Conservation (phyloP, 2,113 vertebrate species). For the Cichladusa arquata region DNA sequence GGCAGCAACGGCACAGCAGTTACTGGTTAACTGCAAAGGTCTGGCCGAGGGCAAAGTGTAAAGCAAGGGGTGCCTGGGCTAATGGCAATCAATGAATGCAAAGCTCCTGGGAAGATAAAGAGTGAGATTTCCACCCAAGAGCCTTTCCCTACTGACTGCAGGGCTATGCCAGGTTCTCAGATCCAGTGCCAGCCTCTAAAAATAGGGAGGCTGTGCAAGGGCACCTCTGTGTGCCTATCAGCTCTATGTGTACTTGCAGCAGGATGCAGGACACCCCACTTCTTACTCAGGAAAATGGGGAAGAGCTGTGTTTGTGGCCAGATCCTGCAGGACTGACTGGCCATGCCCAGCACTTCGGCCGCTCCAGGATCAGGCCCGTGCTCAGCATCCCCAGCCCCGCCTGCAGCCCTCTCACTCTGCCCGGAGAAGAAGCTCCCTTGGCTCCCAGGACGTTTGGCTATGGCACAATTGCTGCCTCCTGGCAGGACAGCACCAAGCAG, state of each 20-base stretch:
- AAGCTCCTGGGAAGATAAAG: background rate
- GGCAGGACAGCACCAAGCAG: background rate
- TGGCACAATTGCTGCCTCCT: fast-evolving
- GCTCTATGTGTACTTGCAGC: fast-evolving
- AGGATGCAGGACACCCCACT: background rate
- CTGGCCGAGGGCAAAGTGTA: slow-evolving; percentile 10
- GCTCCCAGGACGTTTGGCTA: fast-evolving
- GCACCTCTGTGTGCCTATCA: background rate
- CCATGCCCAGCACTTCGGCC: fast-evolving
- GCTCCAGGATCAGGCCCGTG: background rate
- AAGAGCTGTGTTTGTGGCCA: fast-evolving
- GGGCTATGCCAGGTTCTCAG: background rate
- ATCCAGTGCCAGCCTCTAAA: background rate
- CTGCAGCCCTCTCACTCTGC: fast-evolving
- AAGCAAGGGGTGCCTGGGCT: fast-evolving
- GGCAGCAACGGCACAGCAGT: fast-evolving
- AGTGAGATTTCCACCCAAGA: background rate
- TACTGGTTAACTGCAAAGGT: slow-evolving; percentile 38
- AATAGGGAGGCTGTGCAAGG: background rate
- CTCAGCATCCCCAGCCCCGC: background rate
- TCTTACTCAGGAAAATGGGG: background rate
- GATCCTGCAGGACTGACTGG: background rate
- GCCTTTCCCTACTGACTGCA: background rate
- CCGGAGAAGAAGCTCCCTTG: fast-evolving
- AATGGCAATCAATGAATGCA: background rate